Evolutionary conservation across 2,888 invertebrate species (phyloP).

Genomic region (Ophioninae sp.): DNA sequence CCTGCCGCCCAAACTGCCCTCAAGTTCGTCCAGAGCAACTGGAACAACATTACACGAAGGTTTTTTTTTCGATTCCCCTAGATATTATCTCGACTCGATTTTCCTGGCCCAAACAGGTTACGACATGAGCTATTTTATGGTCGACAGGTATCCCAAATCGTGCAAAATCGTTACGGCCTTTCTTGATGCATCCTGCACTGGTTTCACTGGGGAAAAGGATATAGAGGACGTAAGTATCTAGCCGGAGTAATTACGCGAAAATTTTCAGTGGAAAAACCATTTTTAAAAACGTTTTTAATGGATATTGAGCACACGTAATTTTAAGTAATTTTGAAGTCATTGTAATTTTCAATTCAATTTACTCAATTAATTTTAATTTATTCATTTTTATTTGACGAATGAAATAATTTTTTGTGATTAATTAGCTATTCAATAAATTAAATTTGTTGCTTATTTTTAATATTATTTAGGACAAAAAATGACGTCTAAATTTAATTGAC

Average conservation of each 20-base stretch:
- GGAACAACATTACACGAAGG: conserved; percentile 72
- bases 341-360: no score
- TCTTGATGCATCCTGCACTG: conserved; percentile 70
- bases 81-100: background rate
- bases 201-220: conserved; percentile 72
- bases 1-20: conserved; percentile 73
- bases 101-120: background rate
- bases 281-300: no score
- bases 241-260: no score
- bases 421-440: no score
- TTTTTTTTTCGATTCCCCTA: conserved; percentile 41
- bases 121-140: conserved; percentile 13
- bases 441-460: no score
- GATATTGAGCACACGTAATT: no score
- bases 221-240: conserved; percentile 71
- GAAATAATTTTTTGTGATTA: no score
- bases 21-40: conserved; percentile 73
- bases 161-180: conserved; percentile 71
- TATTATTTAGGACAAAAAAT: background rate
- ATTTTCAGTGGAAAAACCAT: no score
- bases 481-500: background rate
- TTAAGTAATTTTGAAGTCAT: no score
- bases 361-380: no score
- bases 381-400: no score
- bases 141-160: conserved; percentile 70